A percentile compares a stretch with the other conserved stretches of the same genome.
These are phyloP conservation scores for Tenualosa thibaudeaui DNA, from an alignment of 2,797 vertebrate species.

Conservation along the genomic window DNA sequence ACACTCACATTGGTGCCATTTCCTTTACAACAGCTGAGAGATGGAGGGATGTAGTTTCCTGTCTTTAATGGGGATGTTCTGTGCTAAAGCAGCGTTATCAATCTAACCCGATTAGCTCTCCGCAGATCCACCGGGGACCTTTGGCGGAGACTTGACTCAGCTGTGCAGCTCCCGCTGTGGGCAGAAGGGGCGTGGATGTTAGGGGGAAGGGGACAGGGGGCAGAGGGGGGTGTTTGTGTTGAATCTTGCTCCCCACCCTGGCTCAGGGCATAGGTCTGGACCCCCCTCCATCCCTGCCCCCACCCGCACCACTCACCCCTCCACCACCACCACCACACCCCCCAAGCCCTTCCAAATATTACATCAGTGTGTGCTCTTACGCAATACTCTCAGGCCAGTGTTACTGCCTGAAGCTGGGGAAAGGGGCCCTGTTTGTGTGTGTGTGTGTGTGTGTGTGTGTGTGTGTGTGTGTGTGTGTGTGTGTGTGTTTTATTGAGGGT, in stretches of 20 bases:
- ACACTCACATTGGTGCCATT: background rate
- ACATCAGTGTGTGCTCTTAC: conserved; percentile 46
- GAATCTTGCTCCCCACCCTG: conserved; percentile 47
- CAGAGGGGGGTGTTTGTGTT: conserved; percentile 14
- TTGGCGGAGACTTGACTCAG: conserved; percentile 30
- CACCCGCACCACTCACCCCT: no score
- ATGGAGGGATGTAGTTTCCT: background rate
- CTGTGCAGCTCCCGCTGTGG: conserved; percentile 31
- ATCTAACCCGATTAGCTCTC: background rate
- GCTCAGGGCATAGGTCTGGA: conserved; percentile 29
- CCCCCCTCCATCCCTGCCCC: background rate
- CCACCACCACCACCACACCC: background rate
- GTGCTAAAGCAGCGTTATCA: background rate
- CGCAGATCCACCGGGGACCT: conserved; percentile 17
- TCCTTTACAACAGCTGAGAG: background rate
- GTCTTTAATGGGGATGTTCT: background rate
- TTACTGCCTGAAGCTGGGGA: conserved; percentile 29
- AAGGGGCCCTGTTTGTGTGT: conserved; percentile 27
- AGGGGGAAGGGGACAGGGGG: conserved; percentile 29
- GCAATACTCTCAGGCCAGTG: conserved; percentile 32
- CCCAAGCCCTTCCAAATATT: conserved; percentile 29
- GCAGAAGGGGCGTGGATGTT: conserved; percentile 29
- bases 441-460: background rate
- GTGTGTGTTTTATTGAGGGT: background rate
- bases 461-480: conserved; percentile 29